Conservation (phyloP, 2,888 invertebrate species). For the Sinohyriopsis cumingii region DNA sequence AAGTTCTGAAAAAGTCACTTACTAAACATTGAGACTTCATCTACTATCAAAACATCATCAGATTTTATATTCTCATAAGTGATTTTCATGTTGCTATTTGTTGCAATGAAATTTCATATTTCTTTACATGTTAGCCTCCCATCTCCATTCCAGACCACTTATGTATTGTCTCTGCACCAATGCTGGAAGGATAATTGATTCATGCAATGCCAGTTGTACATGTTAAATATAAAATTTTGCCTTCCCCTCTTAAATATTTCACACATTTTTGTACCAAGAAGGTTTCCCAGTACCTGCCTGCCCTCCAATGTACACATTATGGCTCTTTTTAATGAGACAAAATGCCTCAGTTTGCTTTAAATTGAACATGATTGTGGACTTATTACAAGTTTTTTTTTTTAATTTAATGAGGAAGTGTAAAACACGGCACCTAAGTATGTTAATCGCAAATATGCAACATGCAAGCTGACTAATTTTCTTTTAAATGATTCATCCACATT, state of each 20-base stretch:
- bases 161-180: too few relatives aligned
- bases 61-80: too few relatives aligned
- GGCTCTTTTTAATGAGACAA: constrained; percentile 7
- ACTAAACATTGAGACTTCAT: constrained; percentile 27
- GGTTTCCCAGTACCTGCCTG: constrained; percentile 19
- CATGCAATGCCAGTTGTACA: constrained; percentile 17
- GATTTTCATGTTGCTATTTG: too few relatives aligned
- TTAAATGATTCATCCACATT: too few relatives aligned
- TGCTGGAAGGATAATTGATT: background rate
- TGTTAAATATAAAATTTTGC: constrained; percentile 6
- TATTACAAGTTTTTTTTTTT: too few relatives aligned
- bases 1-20: constrained; percentile 11
- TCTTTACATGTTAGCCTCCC: too few relatives aligned
- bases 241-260: background rate
- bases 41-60: background rate
- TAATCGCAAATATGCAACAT: too few relatives aligned
- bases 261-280: constrained; percentile 4
- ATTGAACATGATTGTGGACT: background rate
- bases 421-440: too few relatives aligned
- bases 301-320: constrained; percentile 9
- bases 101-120: too few relatives aligned
- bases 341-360: constrained; percentile 6
- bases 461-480: too few relatives aligned
- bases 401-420: too few relatives aligned
- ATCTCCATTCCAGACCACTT: too few relatives aligned